Evolutionary conservation across 2,113 vertebrate genomes (phyloP).

Genomic region (Sturnira hondurensis): DNA sequence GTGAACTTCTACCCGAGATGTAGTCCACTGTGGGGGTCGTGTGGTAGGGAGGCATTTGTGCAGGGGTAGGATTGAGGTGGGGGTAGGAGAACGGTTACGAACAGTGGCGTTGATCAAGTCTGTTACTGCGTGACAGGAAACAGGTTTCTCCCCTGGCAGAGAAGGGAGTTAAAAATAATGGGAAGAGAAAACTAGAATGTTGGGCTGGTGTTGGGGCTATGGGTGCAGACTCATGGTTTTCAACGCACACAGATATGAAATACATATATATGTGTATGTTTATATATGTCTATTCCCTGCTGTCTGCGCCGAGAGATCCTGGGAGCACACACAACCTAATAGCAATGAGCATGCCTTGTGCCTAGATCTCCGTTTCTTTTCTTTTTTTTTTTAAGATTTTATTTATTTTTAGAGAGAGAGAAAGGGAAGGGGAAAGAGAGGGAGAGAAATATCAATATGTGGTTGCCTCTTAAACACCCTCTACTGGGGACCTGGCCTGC

Average conservation of each 20-base stretch:
- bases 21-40: neutral
- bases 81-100: neutral
- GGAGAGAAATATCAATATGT: too few relatives aligned
- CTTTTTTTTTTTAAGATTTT: too few relatives aligned
- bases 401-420: too few relatives aligned
- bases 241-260: neutral
- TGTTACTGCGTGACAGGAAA: neutral
- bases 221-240: neutral
- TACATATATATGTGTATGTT: neutral
- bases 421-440: too few relatives aligned
- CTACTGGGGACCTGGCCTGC: too few relatives aligned
- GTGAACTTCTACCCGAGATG: neutral
- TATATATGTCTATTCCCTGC: neutral
- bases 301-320: neutral
- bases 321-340: neutral
- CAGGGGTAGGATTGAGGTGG: neutral
- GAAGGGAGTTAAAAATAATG: neutral
- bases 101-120: neutral
- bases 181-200: neutral
- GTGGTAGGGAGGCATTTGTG: neutral
- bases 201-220: neutral
- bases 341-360: neutral
- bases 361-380: neutral
- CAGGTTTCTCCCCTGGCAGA: neutral
- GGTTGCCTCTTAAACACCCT: too few relatives aligned